phyloP scores from a whole-genome alignment of 2,888 invertebrate species.

The Lacanobia wlatinum region DNA sequence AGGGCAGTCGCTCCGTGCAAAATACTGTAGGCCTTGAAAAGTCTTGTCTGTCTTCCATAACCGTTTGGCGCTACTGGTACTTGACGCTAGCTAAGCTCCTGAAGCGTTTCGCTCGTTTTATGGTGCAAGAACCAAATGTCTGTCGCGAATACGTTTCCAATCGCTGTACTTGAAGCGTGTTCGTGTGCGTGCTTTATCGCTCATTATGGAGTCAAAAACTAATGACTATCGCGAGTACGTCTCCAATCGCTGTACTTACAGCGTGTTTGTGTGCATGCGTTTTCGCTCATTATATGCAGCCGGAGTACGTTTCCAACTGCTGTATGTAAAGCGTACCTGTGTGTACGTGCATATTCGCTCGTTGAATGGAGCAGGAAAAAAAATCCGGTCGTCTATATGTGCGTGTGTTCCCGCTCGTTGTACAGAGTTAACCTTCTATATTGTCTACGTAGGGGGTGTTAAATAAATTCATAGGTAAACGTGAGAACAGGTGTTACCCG shows the following conservation, averaged over 20 bases:
- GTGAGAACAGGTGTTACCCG: constrained; percentile 52
- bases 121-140: too few species aligned
- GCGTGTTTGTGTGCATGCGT: too few species aligned
- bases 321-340: background rate
- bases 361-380: background rate
- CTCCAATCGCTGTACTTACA: background rate
- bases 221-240: background rate
- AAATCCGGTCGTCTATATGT: background rate
- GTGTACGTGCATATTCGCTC: background rate
- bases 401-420: background rate
- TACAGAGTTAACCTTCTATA: background rate
- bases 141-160: too few species aligned
- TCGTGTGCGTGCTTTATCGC: background rate
- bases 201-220: background rate
- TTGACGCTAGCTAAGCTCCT: too few species aligned
- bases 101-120: too few species aligned
- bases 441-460: background rate
- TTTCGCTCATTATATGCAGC: background rate
- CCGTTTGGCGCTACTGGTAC: too few species aligned
- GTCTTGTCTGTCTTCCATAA: too few species aligned
- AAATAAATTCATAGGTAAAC: constrained; percentile 61
- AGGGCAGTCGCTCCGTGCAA: too few species aligned
- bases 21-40: too few species aligned
- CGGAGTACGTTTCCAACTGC: too few species aligned
- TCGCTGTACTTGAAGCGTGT: background rate